Evolutionary conservation across 2,888 invertebrate genomes (phyloP).

Genomic region (Stenolophus ochropezus): DNA sequence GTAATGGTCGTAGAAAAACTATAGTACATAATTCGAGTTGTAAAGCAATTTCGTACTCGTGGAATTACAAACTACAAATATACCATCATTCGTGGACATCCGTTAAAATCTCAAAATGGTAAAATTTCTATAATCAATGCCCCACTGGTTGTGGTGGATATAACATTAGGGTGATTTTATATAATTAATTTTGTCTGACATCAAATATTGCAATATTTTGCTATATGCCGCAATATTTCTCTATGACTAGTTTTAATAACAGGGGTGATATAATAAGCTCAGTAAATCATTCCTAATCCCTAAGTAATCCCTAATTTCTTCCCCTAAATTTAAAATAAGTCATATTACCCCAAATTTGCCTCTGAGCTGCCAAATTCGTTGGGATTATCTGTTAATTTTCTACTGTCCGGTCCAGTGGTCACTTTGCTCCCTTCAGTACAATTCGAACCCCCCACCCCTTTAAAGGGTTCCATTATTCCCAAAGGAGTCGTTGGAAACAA

Average conservation of each 20-base stretch:
- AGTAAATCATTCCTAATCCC: background rate
- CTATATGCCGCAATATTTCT: background rate
- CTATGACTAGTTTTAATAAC: background rate
- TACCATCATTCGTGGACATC: too few relatives aligned
- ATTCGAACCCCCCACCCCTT: background rate
- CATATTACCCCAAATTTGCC: background rate
- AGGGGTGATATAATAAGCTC: background rate
- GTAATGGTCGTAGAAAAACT: too few relatives aligned
- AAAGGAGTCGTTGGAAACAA: background rate
- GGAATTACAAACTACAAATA: too few relatives aligned
- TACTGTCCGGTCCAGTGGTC: background rate
- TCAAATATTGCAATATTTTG: background rate
- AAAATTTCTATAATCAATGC: too few relatives aligned
- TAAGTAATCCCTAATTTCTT: background rate
- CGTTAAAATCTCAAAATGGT: too few relatives aligned
- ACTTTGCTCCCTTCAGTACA: background rate
- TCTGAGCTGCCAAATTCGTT: background rate
- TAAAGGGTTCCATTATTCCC: background rate
- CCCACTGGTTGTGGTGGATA: too few relatives aligned
- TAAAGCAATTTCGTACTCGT: too few relatives aligned
- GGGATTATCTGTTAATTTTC: slow-evolving; percentile 22
- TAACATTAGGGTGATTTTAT: too few relatives aligned
- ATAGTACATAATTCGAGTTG: too few relatives aligned
- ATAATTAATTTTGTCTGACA: background rate
- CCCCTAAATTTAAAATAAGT: slow-evolving; percentile 9